Conservation (phyloP, 2,113 vertebrate genomes). For the Heloderma charlesbogerti region DNA sequence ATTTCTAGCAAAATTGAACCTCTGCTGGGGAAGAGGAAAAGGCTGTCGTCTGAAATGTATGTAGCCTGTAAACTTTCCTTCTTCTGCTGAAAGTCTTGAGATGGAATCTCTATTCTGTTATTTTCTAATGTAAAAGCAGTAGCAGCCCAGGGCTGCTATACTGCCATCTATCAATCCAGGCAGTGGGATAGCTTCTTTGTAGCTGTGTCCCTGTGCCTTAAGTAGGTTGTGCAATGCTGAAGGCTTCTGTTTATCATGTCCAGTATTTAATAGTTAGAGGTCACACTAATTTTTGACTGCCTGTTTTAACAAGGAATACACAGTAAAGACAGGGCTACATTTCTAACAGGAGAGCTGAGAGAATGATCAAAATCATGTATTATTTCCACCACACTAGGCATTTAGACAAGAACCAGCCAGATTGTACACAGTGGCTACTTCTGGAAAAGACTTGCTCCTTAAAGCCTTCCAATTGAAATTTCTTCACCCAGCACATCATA, state of each 20-base stretch:
- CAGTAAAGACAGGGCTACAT: conserved; percentile 44
- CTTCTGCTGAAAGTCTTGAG: conserved; percentile 57
- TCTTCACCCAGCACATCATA: conserved; percentile 34
- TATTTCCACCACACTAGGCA: conserved; percentile 62
- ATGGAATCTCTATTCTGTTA: conserved; percentile 53
- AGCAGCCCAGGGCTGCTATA: conserved; percentile 44
- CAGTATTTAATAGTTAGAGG: conserved; percentile 66
- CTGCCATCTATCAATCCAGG: conserved; percentile 54
- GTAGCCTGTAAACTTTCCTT: conserved; percentile 70
- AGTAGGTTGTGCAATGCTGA: conserved; percentile 66
- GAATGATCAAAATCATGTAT: conserved; percentile 46
- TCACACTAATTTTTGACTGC: conserved; percentile 64
- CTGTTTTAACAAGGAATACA: conserved; percentile 48
- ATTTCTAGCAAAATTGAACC: conserved; percentile 63
- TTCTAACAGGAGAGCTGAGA: conserved; percentile 54
- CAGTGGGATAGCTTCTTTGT: conserved; percentile 57
- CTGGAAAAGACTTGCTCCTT: conserved; percentile 56
- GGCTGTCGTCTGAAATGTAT: conserved; percentile 50
- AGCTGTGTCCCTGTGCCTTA: conserved; percentile 75
- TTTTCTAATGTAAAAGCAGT: conserved; percentile 59
- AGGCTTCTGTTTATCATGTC: conserved; percentile 59
- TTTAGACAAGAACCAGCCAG: conserved; percentile 60
- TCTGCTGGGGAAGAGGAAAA: conserved; percentile 65
- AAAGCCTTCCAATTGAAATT: conserved; percentile 39
- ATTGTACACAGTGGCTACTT: conserved; percentile 63